These are phyloP conservation scores for Neria commutata DNA, from an alignment of 2,888 invertebrate species.

Conservation along the genomic window DNA sequence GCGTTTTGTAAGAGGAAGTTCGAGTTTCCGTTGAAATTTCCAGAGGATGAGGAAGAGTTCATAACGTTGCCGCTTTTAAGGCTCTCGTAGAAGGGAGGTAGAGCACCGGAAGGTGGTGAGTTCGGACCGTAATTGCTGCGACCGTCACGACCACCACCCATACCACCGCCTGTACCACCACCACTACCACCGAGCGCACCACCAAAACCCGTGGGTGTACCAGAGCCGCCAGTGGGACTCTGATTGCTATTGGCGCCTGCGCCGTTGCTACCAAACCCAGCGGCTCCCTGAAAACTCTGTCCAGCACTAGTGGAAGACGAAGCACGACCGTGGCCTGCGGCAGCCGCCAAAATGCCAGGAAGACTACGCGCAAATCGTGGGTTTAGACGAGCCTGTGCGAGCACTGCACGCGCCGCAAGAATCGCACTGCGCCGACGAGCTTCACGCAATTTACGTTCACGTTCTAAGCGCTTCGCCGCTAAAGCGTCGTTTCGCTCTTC, in stretches of 20 bases:
- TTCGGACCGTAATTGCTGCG: conserved; percentile 86
- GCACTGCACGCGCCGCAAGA: conserved; percentile 62
- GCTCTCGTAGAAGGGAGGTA: conserved; percentile 89
- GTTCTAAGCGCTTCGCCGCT: conserved; percentile 50
- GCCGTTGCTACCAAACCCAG: conserved; percentile 38
- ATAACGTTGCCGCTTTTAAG: conserved; percentile 72
- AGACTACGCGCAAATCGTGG: conserved; percentile 64
- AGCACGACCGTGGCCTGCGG: conserved; percentile 80
- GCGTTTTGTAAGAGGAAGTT: conserved; percentile 69
- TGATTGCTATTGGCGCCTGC: conserved; percentile 55
- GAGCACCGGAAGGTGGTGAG: conserved; percentile 83
- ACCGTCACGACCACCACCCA: conserved; percentile 79
- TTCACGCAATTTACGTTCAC: conserved; percentile 72
- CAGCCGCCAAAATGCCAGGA: conserved; percentile 72
- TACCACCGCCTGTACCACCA: conserved; percentile 75
- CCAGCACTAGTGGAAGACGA: conserved; percentile 65
- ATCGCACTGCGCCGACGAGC: conserved; percentile 73
- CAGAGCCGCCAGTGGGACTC: conserved; percentile 49
- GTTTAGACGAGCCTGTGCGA: conserved; percentile 51
- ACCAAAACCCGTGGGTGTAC: conserved; percentile 48
- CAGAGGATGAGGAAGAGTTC: conserved; percentile 59
- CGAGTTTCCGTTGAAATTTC: conserved; percentile 62
- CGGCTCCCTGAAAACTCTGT: conserved; percentile 58
- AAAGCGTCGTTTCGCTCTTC: conserved; percentile 45
- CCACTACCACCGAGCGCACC: conserved; percentile 62